phyloP scores from a whole-genome alignment of 1,140 invertebrate species.

The Drosophila tristis region DNA sequence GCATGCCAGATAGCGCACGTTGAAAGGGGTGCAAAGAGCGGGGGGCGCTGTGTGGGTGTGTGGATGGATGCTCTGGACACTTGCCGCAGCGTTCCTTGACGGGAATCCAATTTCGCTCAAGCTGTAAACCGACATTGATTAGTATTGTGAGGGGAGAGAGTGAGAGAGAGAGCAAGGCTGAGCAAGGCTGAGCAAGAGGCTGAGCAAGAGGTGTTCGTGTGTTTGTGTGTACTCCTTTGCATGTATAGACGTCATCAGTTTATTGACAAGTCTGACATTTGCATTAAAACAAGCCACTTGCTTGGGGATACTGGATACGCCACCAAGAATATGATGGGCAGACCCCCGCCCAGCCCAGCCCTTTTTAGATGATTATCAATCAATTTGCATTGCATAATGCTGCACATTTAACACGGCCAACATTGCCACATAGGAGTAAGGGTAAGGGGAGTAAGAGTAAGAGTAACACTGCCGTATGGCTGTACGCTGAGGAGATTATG shows the following conservation, averaged over 20 bases:
- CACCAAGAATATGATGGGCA: slow-evolving; percentile 9
- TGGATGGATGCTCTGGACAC: neutral
- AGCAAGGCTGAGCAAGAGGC: too few species aligned
- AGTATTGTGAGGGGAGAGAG: neutral
- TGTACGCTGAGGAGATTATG: slow-evolving; percentile 19
- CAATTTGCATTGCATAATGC: slow-evolving; percentile 52
- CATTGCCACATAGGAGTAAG: slow-evolving; percentile 12
- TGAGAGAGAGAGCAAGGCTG: too few species aligned
- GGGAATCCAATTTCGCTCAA: slow-evolving; percentile 49
- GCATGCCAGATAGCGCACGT: slow-evolving; percentile 31
- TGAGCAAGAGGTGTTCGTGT: neutral
- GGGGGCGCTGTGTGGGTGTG: neutral
- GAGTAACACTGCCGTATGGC: neutral
- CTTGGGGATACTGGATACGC: neutral
- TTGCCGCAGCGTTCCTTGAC: neutral
- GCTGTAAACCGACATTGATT: slow-evolving; percentile 34
- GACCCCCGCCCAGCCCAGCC: neutral
- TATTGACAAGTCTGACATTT: slow-evolving; percentile 45
- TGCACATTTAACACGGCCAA: slow-evolving; percentile 13
- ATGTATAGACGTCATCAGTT: slow-evolving; percentile 32
- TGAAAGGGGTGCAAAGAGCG: slow-evolving; percentile 10
- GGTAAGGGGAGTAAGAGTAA: neutral
- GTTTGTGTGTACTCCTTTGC: slow-evolving; percentile 34
- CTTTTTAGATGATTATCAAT: slow-evolving; percentile 60
- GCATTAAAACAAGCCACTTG: slow-evolving; percentile 37